Percentiles rank a stretch among this genome's conserved stretches.
These are phyloP conservation scores for Cherax quadricarinatus DNA, from an alignment of 1,140 invertebrate genomes.

Conservation along the genomic window DNA sequence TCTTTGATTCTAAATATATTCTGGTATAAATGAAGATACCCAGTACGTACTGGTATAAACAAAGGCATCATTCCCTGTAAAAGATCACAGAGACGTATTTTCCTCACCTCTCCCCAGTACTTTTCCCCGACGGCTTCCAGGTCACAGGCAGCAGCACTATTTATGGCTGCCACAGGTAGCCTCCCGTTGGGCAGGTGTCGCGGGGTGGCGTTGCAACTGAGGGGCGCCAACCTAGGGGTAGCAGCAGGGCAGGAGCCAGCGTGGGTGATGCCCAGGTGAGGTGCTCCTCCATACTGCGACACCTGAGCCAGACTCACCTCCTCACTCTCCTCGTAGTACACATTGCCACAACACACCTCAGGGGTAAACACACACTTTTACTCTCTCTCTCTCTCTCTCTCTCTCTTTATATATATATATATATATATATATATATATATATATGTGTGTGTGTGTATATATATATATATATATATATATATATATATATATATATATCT, in stretches of 20 bases:
- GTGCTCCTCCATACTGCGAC: background rate
- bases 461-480: too few relatives aligned
- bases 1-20: too few relatives aligned
- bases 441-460: too few relatives aligned
- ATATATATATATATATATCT: too few relatives aligned
- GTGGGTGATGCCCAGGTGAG: background rate
- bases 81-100: too few relatives aligned
- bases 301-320: slow-evolving; percentile 34
- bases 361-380: too few relatives aligned
- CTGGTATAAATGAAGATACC: too few relatives aligned
- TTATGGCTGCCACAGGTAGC: background rate
- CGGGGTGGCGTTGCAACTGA: slow-evolving; percentile 55
- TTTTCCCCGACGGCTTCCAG: slow-evolving; percentile 60
- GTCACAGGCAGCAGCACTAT: slow-evolving; percentile 31
- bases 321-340: slow-evolving; percentile 43
- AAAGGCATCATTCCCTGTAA: too few relatives aligned
- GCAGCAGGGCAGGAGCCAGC: slow-evolving; percentile 42
- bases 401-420: too few relatives aligned
- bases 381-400: too few relatives aligned
- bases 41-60: too few relatives aligned
- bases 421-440: too few relatives aligned
- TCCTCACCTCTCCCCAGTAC: slow-evolving; percentile 60
- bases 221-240: slow-evolving; percentile 9
- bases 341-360: slow-evolving; percentile 59
- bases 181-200: slow-evolving; percentile 58